Base-by-base conservation (phyloP, 2,797 vertebrate species). In the Bufotes viridis region DNA sequence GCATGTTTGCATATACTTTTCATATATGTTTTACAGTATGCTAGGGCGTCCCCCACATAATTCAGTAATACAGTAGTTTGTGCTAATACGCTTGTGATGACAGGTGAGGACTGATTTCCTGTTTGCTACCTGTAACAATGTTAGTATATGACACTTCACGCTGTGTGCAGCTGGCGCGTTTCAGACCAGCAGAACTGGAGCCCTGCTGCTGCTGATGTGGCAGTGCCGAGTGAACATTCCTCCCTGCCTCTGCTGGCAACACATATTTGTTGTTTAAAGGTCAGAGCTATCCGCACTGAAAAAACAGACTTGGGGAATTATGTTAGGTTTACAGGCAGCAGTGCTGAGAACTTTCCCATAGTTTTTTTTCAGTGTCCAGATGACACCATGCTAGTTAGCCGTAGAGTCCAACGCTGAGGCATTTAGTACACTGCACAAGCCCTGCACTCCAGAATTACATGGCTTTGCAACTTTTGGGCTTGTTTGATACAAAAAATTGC, bases 171-270 rank as follows among this genome's bases (percentile, higher is more conserved):
- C 20, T 60, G 81, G 65, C 72, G 81, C 51, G n/a, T 4, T 26
- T 57, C 65, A 34, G 26, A 84, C 60, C 42, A 84, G 84, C 65
- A 17, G 72, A 78, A 51, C 49, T 74, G 10, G 90, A 29, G 0
- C 0, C 3, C 84, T 88, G 87, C 85, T 89, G 89, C 90, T 90
- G 93, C 90, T 93, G 91, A 93, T 92, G 92, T 93, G 92, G 93
- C 92, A 94, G 70, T 49, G 24, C 70, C 90, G 89, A 90, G 80
- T 72, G 91, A 91, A 84, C 90, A 92, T 93, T 93, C 90, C 90
- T 94, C 93, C 91, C 90, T 86, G 89, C 79, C 87, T 90, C 87
- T 1, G 55, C 92, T 91, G 92, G 88, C 91, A 89, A n/a, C 76
- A 61, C 29, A 22, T 61, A 75, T 90, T 92, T 84, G 90, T 90